These are phyloP conservation scores for Cheilosia scutellata DNA, from an alignment of 2,888 invertebrate genomes.

Conservation along the genomic window DNA sequence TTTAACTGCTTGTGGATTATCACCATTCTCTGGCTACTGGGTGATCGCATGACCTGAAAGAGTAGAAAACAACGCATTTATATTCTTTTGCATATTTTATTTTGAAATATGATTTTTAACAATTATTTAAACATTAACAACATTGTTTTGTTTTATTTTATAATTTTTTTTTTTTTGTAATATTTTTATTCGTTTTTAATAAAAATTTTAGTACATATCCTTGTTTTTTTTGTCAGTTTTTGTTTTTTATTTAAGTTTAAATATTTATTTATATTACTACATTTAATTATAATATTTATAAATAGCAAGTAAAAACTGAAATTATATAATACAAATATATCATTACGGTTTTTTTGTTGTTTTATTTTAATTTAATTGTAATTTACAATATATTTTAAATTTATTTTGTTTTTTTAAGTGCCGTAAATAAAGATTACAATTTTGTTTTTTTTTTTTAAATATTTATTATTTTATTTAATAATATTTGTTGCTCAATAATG, in stretches of 20 bases:
- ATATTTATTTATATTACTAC: slow-evolving; percentile 73
- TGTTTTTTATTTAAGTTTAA: slow-evolving; percentile 76
- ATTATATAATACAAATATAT: slow-evolving; percentile 76
- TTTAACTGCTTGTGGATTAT: too few relatives aligned
- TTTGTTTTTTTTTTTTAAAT: slow-evolving; percentile 53
- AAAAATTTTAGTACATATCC: slow-evolving; percentile 77
- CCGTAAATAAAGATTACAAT: slow-evolving; percentile 73
- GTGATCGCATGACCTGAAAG: too few relatives aligned
- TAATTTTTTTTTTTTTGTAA: slow-evolving; percentile 70
- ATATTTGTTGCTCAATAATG: slow-evolving; percentile 63
- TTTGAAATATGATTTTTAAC: slow-evolving; percentile 82
- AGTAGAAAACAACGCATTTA: not conserved
- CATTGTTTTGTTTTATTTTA: slow-evolving; percentile 80
- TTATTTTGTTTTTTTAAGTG: slow-evolving; percentile 69
- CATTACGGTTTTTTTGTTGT: slow-evolving; percentile 59
- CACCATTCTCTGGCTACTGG: too few relatives aligned
- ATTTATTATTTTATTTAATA: slow-evolving; percentile 53
- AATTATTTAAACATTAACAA: slow-evolving; percentile 85
- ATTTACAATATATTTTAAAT: slow-evolving; percentile 73
- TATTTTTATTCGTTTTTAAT: slow-evolving; percentile 76
- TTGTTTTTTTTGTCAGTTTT: slow-evolving; percentile 76
- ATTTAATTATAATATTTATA: slow-evolving; percentile 75
- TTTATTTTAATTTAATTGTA: slow-evolving; percentile 66
- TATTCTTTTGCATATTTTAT: slow-evolving; percentile 78
- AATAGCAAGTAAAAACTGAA: slow-evolving; percentile 76